A percentile compares a stretch with the other conserved stretches of the same genome.
These are phyloP conservation scores for Centropyge bicolor DNA, from an alignment of 2,797 vertebrate genomes.

Conservation along the genomic window DNA sequence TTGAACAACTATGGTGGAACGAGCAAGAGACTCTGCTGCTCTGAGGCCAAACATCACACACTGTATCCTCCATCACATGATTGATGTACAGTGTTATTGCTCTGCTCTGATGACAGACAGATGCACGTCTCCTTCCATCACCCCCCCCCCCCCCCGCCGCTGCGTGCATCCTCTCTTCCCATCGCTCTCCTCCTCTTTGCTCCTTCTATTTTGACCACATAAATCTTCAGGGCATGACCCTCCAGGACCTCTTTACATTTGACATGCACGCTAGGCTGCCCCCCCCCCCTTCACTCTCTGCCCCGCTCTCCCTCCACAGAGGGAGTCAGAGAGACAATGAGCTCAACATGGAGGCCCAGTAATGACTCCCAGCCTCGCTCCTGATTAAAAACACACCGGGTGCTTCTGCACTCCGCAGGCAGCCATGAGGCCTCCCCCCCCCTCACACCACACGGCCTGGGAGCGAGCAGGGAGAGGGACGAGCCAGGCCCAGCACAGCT, in stretches of 20 bases:
- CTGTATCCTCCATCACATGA: constrained; percentile 55
- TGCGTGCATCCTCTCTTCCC: constrained; percentile 48
- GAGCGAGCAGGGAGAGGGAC: constrained; percentile 51
- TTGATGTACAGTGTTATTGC: constrained; percentile 53
- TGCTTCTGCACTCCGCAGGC: constrained; percentile 87
- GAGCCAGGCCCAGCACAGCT: constrained; percentile 48
- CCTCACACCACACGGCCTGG: constrained; percentile 61
- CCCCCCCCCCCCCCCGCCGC: constrained; percentile 21
- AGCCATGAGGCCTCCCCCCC: constrained; percentile 73
- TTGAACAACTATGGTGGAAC: constrained; percentile 24
- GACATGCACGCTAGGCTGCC: constrained; percentile 69
- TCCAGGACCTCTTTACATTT: constrained; percentile 73
- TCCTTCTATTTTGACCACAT: constrained; percentile 63
- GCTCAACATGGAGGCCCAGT: constrained; percentile 81
- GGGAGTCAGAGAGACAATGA: constrained; percentile 85
- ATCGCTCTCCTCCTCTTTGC: constrained; percentile 43
- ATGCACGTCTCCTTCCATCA: constrained; percentile 62
- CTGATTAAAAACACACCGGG: constrained; percentile 91
- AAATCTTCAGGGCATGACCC: constrained; percentile 70
- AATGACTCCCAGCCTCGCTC: constrained; percentile 85
- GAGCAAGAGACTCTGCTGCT: constrained; percentile 15
- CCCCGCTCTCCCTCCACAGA: constrained; percentile 61
- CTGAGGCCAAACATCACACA: constrained; percentile 21
- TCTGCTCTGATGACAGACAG: constrained; percentile 58
- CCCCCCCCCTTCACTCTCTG: constrained; percentile 14